phyloP scores from a whole-genome alignment of 2,797 vertebrate genomes.

The Pristis pectinata region DNA sequence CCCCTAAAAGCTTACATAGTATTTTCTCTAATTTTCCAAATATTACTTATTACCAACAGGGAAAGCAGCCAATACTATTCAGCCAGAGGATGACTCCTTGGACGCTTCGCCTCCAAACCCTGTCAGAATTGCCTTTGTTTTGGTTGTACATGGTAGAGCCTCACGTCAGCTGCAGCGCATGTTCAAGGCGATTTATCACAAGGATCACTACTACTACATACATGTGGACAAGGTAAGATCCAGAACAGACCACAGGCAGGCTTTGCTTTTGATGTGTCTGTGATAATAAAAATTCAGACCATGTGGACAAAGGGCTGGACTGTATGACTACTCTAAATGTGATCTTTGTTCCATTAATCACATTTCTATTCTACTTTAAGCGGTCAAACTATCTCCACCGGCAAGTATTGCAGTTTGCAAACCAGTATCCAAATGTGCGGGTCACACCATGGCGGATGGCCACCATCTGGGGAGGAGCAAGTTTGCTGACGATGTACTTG shows the following conservation, averaged over 20 bases:
- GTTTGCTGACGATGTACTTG: slow-evolving; percentile 91
- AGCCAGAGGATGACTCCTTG: slow-evolving; percentile 90
- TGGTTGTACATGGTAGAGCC: slow-evolving; percentile 90
- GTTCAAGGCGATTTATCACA: slow-evolving; percentile 98
- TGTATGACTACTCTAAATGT: neutral
- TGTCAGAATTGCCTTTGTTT: slow-evolving; percentile 82
- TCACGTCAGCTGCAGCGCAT: slow-evolving; percentile 90
- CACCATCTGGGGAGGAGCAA: slow-evolving; percentile 97
- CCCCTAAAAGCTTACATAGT: too few species aligned
- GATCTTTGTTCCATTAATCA: slow-evolving; percentile 4
- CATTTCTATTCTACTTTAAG: slow-evolving; percentile 58
- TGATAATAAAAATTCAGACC: neutral
- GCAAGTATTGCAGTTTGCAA: slow-evolving; percentile 74
- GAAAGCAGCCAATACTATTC: slow-evolving; percentile 84
- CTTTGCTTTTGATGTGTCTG: neutral
- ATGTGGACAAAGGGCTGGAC: neutral
- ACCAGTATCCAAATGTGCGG: slow-evolving; percentile 79
- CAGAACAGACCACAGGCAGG: neutral
- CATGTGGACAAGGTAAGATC: slow-evolving; percentile 86
- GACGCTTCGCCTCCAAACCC: slow-evolving; percentile 75
- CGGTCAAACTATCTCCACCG: slow-evolving; percentile 89
- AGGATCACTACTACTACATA: slow-evolving; percentile 93
- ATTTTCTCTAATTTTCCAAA: neutral
- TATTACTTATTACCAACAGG: slow-evolving; percentile 59
- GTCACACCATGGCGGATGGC: slow-evolving; percentile 94